Evolutionary conservation across 2,888 invertebrate genomes (phyloP), one percentile per base, ranked within the genome.

Genomic region (Tinea trinotella): DNA sequence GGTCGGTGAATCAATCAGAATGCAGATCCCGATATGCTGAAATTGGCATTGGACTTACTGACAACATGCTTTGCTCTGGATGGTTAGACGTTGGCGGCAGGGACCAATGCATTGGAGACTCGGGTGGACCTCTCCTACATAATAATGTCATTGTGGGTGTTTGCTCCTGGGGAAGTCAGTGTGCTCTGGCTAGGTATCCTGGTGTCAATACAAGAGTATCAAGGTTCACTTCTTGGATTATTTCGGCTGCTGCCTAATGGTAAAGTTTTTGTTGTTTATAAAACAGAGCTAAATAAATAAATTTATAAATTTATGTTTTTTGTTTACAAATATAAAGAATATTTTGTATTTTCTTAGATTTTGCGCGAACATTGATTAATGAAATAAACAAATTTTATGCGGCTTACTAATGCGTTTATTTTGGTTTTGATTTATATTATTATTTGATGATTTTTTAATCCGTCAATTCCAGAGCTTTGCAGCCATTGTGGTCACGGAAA

Each of bases 1-100:
- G 44, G 46, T 17, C 46, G 1, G 30, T 54, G 10, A 46, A 54
- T n/a, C 54, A 54, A n/a, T n/a, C 1, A 12, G n/a, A 10, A 10
- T 54, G 54, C 30, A 35, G 34, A 3, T 4, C 30, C 3, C 54
- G 54, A n/a, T 54, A 54, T 20, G 12, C 17, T 4, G 54, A 54
- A 20, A 3, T 35, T 15, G 46, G 30, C 4, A 7, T 24, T 17
- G n/a, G 15, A 12, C 12, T 54, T 2, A 54, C 46, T 15, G 46
- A 54, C 13, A 48, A 54, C 30, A 54, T 54, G 54, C 9, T 46
- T 12, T 54, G 54, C 17, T 44, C 54, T 24, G 54, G 54, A 10
- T 48, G 48, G 24, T 15, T 54, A n/a, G 54, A 54, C 7, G 40
- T 40, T n/a, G 54, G 54, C 3, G 54, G 54, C 10, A 44, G 54